A percentile compares a stretch with the other conserved stretches of the same genome.
phyloP scores from a whole-genome alignment of 2,113 vertebrate genomes.

The Neodon shergylaensis region DNA sequence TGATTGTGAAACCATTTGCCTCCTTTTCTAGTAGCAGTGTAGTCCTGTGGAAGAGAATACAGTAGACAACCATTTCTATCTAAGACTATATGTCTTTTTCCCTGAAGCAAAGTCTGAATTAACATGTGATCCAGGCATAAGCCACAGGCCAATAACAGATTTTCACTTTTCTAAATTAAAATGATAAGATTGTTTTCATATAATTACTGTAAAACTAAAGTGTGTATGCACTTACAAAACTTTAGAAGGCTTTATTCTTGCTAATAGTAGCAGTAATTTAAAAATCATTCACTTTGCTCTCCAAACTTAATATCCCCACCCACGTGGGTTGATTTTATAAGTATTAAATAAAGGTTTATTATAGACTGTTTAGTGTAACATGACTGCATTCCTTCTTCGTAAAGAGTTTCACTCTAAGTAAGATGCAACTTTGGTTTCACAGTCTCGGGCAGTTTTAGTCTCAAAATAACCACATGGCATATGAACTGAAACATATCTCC shows the following conservation, averaged over 20 bases:
- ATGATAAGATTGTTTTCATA: not conserved
- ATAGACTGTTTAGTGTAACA: not conserved
- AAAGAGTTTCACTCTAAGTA: not conserved
- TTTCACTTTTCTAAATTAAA: conserved; percentile 15
- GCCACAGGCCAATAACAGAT: not conserved
- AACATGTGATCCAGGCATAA: conserved; percentile 26
- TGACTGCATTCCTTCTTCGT: not conserved
- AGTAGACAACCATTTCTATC: not conserved
- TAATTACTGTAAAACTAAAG: not conserved
- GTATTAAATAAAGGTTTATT: not conserved
- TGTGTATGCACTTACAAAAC: not conserved
- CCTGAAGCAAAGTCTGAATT: conserved; percentile 22
- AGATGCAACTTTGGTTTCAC: not conserved
- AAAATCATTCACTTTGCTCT: not conserved
- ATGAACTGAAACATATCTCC: not conserved
- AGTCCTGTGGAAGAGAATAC: not conserved
- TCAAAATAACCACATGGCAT: not conserved
- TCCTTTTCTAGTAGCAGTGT: not conserved
- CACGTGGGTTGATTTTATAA: not conserved
- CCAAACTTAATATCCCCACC: conserved; percentile 32
- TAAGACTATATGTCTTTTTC: not conserved
- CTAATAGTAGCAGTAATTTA: not conserved
- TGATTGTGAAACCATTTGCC: conserved; percentile 50
- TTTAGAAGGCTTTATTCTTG: not conserved
- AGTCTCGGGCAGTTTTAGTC: not conserved